Percentiles rank a stretch among this genome's conserved stretches.
These are phyloP conservation scores for Adoxophyes honmai DNA, from an alignment of 1,140 invertebrate species.

Conservation along the genomic window DNA sequence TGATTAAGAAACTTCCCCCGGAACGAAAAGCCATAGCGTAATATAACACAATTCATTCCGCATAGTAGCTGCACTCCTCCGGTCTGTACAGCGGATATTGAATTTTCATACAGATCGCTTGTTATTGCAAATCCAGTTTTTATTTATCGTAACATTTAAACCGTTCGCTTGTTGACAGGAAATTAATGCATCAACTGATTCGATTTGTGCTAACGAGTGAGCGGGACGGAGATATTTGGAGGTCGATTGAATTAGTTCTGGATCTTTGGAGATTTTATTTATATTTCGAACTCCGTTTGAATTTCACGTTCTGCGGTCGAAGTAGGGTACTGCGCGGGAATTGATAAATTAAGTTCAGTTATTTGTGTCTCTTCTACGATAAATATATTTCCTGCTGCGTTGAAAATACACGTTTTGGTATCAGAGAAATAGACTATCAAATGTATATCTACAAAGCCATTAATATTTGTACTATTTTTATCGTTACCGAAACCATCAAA, in stretches of 20 bases:
- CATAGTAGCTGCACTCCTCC: constrained; percentile 41
- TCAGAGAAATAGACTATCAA: no score
- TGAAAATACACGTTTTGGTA: no score
- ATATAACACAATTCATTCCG: constrained; percentile 31
- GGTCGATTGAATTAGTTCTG: constrained; percentile 13
- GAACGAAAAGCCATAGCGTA: constrained; percentile 8
- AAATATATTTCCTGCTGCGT: no score
- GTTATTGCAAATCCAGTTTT: constrained; percentile 60
- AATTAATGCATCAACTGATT: constrained; percentile 66
- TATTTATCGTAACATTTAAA: constrained; percentile 65
- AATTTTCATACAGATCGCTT: constrained; percentile 73
- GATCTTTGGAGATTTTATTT: constrained; percentile 10
- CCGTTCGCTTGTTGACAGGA: constrained; percentile 62
- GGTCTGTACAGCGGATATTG: constrained; percentile 61
- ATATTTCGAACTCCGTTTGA: constrained; percentile 11
- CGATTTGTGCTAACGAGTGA: constrained; percentile 56
- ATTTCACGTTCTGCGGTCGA: neutral
- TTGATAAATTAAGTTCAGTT: neutral
- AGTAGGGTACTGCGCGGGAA: neutral
- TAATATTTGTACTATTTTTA: no score
- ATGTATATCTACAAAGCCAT: no score
- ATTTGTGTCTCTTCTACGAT: no score
- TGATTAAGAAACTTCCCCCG: constrained; percentile 3
- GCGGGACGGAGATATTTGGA: constrained; percentile 1
- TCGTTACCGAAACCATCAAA: neutral